These are phyloP conservation scores for Sinohyriopsis cumingii DNA, from an alignment of 2,888 invertebrate species.

Conservation along the genomic window DNA sequence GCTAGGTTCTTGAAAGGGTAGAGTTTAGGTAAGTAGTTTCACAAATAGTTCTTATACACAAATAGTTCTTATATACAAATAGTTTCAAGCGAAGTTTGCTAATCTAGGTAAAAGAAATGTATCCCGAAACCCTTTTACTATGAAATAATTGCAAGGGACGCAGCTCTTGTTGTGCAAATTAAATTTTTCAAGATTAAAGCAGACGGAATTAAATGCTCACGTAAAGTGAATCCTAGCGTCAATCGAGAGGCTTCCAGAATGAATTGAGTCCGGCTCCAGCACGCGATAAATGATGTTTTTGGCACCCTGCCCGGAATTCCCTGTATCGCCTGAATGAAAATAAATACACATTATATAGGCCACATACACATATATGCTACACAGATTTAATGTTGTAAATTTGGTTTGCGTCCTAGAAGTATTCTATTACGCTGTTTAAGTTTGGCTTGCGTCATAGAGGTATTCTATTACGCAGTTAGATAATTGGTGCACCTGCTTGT, in stretches of 20 bases:
- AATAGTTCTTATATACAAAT: no score
- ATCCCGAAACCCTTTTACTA: not conserved
- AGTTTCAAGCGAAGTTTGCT: no score
- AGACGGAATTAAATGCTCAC: slow-evolving; percentile 4
- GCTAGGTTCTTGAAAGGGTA: not conserved
- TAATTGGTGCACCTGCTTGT: no score
- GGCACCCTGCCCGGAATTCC: slow-evolving; percentile 36
- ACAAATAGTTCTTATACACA: not conserved
- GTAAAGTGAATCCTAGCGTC: slow-evolving; percentile 29
- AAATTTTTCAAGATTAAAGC: no score
- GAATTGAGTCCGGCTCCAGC: slow-evolving; percentile 23
- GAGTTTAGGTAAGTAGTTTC: not conserved
- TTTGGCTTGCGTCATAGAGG: no score
- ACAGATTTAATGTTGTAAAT: no score
- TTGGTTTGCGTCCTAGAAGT: no score
- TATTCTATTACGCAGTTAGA: no score
- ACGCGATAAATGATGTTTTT: slow-evolving; percentile 38
- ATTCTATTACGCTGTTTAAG: no score
- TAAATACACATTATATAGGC: no score
- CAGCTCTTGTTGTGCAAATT: no score
- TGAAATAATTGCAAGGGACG: not conserved
- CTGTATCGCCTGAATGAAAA: slow-evolving; percentile 24
- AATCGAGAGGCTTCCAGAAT: slow-evolving; percentile 8
- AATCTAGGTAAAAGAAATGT: not conserved
- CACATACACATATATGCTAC: no score